Evolutionary conservation across 2,888 invertebrate genomes (phyloP), one percentile per base, ranked within the genome.

Genomic region (Lissocephala sabroskyi): DNA sequence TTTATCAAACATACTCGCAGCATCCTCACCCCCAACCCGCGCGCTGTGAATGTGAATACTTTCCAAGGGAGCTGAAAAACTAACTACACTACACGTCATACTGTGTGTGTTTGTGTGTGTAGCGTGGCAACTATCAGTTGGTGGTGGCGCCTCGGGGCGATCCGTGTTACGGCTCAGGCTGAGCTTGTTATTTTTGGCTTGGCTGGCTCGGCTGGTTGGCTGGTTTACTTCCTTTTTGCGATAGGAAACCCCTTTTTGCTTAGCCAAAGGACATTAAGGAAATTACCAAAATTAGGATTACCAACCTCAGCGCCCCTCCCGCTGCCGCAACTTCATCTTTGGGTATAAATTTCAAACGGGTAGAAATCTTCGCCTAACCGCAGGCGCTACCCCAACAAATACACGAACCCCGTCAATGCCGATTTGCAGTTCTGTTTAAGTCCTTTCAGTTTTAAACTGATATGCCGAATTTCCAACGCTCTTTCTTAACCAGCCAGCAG

Each of bases 1-100:
- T 77, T 77, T 76, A 78, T 76, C 70, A 79, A 70, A 73, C 68
- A 70, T 70, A 77, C 70, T 74, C 71, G 41, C 54, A 61, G 63
- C 64, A 64, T 64, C 61, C 65, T 65, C 64, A n/a, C n/a, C n/a
- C n/a, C n/a, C n/a, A n/a, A n/a, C n/a, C n/a, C n/a, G n/a, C n/a
- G n/a, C n/a, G n/a, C n/a, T n/a, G n/a, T n/a, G n/a, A n/a, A n/a
- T n/a, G n/a, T n/a, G n/a, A n/a, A n/a, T n/a, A n/a, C 23, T 23
- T 23, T 23, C 23, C 23, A 23, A 23, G 41, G 2, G 28, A 52
- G 16, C 19, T 41, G 26, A 30, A 52, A 6, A 33, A 23, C n/a
- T 13, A 33, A 14, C 33, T 13, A 33, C 33, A 33, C 13, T 33
- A 33, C 35, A 14, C 7, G 3, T 23, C 23, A 23, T 23, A 23